These are phyloP conservation scores for Semotilus atromaculatus DNA, from an alignment of 2,797 vertebrate genomes.

Conservation along the genomic window DNA sequence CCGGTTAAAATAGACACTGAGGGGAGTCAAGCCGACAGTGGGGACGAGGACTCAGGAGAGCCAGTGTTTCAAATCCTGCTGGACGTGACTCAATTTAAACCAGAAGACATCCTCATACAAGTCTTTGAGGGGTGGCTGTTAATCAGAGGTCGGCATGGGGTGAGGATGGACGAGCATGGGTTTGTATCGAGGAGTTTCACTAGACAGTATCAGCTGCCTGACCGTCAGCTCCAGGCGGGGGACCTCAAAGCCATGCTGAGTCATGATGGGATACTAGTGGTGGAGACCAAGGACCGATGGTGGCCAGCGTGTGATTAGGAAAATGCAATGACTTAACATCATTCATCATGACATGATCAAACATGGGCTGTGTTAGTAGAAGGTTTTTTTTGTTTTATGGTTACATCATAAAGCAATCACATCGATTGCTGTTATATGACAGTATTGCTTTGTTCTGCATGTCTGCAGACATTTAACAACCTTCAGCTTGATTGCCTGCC, in stretches of 20 bases:
- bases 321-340: background rate
- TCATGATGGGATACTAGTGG: slow-evolving; percentile 84
- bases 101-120: slow-evolving; percentile 86
- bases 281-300: slow-evolving; percentile 75
- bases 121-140: slow-evolving; percentile 85
- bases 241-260: slow-evolving; percentile 81
- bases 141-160: slow-evolving; percentile 79
- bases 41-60: slow-evolving; percentile 45
- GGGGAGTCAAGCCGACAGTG: slow-evolving; percentile 33
- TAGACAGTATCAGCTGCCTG: slow-evolving; percentile 81
- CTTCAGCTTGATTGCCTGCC: background rate
- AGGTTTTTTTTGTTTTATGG: background rate
- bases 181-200: slow-evolving; percentile 83
- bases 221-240: slow-evolving; percentile 68
- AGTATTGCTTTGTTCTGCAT: no score
- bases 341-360: background rate
- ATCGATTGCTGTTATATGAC: background rate
- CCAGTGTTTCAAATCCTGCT: slow-evolving; percentile 76
- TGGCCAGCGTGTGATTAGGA: slow-evolving; percentile 50
- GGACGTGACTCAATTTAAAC: slow-evolving; percentile 85
- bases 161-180: slow-evolving; percentile 85
- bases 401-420: background rate
- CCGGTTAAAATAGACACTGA: slow-evolving; percentile 38
- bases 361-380: background rate
- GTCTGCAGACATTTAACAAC: background rate